Percentiles rank a stretch among this genome's conserved stretches.
These are phyloP conservation scores for Emydoidea blandingii DNA, from an alignment of 2,797 vertebrate genomes.

Conservation along the genomic window DNA sequence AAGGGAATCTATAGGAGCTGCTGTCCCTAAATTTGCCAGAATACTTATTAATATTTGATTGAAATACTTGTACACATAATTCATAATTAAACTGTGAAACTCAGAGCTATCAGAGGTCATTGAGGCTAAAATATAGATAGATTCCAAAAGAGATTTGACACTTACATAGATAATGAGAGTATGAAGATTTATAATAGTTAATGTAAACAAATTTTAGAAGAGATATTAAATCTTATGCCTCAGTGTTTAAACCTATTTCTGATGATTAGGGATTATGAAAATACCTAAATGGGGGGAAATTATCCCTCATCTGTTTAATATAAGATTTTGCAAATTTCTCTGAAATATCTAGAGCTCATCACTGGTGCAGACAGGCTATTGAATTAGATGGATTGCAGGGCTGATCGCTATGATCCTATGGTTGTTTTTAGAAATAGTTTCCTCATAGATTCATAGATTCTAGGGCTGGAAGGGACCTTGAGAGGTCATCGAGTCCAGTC, in stretches of 20 bases:
- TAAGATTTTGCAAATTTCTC: constrained; percentile 13
- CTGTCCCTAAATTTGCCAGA: neutral
- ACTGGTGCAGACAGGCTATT: constrained; percentile 47
- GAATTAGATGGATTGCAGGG: neutral
- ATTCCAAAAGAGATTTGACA: neutral
- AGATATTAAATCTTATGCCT: constrained; percentile 54
- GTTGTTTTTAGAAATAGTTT: constrained; percentile 46
- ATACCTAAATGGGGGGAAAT: neutral
- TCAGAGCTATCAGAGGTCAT: neutral
- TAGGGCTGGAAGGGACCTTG: no score
- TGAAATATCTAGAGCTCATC: neutral
- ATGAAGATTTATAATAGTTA: constrained; percentile 14
- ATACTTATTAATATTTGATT: neutral
- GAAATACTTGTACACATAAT: neutral
- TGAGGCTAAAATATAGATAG: neutral
- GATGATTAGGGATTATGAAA: neutral
- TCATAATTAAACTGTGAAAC: neutral
- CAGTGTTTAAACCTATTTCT: constrained; percentile 42
- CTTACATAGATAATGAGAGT: neutral
- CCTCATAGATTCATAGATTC: neutral
- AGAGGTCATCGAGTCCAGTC: no score
- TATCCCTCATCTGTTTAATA: constrained; percentile 20
- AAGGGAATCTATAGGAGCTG: neutral
- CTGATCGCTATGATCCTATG: neutral
- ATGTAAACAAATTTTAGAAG: constrained; percentile 28